Evolutionary conservation across 1,140 invertebrate species (phyloP).

Genomic region (Procambarus virginalis): DNA sequence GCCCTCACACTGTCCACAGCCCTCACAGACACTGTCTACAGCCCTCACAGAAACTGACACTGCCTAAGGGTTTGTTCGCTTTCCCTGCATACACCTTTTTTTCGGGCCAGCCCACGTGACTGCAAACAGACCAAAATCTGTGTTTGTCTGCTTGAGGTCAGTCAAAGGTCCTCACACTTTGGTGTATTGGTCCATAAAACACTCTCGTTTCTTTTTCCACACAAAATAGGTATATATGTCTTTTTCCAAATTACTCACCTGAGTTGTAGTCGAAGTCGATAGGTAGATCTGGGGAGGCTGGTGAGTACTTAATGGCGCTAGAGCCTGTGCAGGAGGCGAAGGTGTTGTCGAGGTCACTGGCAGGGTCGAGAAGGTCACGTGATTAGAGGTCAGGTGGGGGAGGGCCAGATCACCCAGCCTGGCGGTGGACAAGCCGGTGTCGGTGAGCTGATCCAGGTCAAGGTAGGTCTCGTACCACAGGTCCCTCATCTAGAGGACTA

Average conservation of each 20-base stretch:
- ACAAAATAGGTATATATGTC: too few relatives aligned
- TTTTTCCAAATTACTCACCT: constrained; percentile 27
- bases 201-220: too few relatives aligned
- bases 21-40: too few relatives aligned
- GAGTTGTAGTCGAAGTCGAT: constrained; percentile 37
- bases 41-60: too few relatives aligned
- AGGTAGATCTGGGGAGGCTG: constrained; percentile 41
- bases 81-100: neutral
- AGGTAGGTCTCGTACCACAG: constrained; percentile 67
- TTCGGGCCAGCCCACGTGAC: neutral
- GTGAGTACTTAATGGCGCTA: constrained; percentile 53
- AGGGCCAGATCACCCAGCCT: constrained; percentile 62
- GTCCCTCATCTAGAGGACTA: constrained; percentile 67
- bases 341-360: constrained; percentile 55
- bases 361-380: constrained; percentile 52
- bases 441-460: constrained; percentile 66
- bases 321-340: constrained; percentile 38
- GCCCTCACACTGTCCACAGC: too few relatives aligned
- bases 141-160: too few relatives aligned
- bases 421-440: constrained; percentile 59
- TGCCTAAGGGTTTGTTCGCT: too few relatives aligned
- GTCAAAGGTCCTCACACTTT: too few relatives aligned
- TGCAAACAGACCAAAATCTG: neutral
- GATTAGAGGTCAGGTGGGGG: constrained; percentile 62
- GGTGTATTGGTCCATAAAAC: too few relatives aligned